Evolutionary conservation across 1,140 invertebrate species (phyloP).

Genomic region (Pemphigus obesinymphae): DNA sequence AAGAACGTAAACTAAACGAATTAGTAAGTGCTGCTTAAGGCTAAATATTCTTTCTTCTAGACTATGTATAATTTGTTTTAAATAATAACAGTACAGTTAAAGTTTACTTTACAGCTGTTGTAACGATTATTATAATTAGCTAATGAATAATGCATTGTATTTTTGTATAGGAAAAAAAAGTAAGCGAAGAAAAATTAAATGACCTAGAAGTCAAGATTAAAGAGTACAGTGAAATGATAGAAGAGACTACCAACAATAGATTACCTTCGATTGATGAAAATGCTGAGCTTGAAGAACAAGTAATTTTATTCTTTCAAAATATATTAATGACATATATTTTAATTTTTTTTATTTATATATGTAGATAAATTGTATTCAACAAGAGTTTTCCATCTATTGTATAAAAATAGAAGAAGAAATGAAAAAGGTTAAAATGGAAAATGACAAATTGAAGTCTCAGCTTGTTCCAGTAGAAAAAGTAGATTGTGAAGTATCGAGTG

Average conservation of each 20-base stretch:
- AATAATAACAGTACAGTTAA: no score
- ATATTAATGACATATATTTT: background rate
- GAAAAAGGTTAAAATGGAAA: slow-evolving; percentile 55
- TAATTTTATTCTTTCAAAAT: slow-evolving; percentile 44
- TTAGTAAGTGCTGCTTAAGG: slow-evolving; percentile 49
- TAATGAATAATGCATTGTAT: background rate
- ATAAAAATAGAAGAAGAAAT: slow-evolving; percentile 52
- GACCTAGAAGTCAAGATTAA: slow-evolving; percentile 68
- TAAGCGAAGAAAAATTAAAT: slow-evolving; percentile 70
- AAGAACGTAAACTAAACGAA: slow-evolving; percentile 69
- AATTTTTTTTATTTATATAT: background rate
- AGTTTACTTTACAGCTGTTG: background rate
- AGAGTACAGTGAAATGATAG: slow-evolving; percentile 74
- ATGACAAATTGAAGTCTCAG: slow-evolving; percentile 51
- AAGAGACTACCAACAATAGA: slow-evolving; percentile 52
- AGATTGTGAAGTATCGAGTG: background rate
- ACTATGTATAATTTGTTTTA: background rate
- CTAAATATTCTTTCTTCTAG: no score
- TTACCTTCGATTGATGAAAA: slow-evolving; percentile 73
- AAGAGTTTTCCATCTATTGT: slow-evolving; percentile 51
- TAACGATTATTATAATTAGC: background rate
- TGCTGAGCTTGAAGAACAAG: slow-evolving; percentile 64
- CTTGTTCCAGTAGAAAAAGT: background rate
- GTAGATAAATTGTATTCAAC: slow-evolving; percentile 30
- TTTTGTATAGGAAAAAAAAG: slow-evolving; percentile 60